Percentiles rank a stretch among this genome's conserved stretches.
These are phyloP conservation scores for Thysanoteuthis rhombus DNA, from an alignment of 2,888 invertebrate species.

Conservation along the genomic window DNA sequence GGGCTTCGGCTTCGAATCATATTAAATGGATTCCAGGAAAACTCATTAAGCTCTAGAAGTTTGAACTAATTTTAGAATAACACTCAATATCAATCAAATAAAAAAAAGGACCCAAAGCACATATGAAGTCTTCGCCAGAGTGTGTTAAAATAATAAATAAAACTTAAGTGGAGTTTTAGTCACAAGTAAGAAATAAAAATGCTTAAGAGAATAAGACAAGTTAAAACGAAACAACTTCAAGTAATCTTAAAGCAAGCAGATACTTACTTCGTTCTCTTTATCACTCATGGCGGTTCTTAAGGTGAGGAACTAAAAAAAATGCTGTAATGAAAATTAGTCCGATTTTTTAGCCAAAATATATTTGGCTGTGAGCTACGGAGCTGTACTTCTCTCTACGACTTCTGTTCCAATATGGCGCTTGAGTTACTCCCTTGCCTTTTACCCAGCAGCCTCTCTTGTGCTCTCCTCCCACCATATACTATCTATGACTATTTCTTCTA, in stretches of 20 bases:
- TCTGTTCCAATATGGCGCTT: conserved; percentile 16
- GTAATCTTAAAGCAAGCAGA: background rate
- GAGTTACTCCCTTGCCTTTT: background rate
- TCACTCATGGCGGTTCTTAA: background rate
- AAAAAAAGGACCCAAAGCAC: background rate
- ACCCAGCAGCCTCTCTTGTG: background rate
- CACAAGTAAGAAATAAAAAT: background rate
- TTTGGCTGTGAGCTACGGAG: background rate
- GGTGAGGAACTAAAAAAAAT: background rate
- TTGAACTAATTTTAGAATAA: background rate
- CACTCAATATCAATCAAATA: background rate
- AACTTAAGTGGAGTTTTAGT: background rate
- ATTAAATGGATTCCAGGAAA: background rate
- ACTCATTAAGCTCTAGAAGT: background rate
- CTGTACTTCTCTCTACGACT: background rate
- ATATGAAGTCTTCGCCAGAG: background rate
- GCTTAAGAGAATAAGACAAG: background rate
- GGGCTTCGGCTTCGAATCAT: background rate
- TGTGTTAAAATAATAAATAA: background rate
- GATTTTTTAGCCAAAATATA: background rate
- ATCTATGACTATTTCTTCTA: background rate
- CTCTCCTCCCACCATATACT: background rate
- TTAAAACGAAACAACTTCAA: background rate
- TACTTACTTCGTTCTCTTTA: conserved; percentile 19
- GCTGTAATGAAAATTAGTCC: background rate